Evolutionary conservation across 2,113 vertebrate genomes (phyloP).

Genomic region (Mormyrus lacerda): DNA sequence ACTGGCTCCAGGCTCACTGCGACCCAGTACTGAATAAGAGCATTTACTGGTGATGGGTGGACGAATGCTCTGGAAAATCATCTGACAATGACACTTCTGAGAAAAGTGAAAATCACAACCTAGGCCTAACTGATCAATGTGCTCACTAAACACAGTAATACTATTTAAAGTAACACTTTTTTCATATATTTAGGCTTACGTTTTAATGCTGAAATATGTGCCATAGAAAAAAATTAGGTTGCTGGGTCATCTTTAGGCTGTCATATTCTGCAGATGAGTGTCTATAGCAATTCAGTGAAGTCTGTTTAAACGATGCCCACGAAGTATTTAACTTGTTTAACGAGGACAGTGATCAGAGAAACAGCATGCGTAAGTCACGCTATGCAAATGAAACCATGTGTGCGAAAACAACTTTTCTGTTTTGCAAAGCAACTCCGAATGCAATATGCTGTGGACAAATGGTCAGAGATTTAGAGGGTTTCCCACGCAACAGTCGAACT

Average conservation of each 20-base stretch:
- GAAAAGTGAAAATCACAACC: background rate
- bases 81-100: background rate
- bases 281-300: background rate
- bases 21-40: background rate
- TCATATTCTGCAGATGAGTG: background rate
- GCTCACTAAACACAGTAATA: background rate
- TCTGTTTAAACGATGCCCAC: background rate
- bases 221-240: background rate
- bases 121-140: background rate
- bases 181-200: too few species aligned
- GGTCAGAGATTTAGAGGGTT: background rate
- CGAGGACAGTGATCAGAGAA: background rate
- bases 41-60: background rate
- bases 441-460: background rate
- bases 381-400: background rate
- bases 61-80: background rate
- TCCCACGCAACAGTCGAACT: background rate
- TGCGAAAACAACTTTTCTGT: background rate
- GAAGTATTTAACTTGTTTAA: background rate
- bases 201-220: background rate
- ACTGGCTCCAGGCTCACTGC: background rate
- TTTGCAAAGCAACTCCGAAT: background rate
- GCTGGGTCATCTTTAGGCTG: background rate
- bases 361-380: background rate
- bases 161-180: background rate